Evolutionary conservation across 2,888 invertebrate genomes (phyloP), one percentile per base, ranked within the genome.

Genomic region (Drosophila fulvimacula): DNA sequence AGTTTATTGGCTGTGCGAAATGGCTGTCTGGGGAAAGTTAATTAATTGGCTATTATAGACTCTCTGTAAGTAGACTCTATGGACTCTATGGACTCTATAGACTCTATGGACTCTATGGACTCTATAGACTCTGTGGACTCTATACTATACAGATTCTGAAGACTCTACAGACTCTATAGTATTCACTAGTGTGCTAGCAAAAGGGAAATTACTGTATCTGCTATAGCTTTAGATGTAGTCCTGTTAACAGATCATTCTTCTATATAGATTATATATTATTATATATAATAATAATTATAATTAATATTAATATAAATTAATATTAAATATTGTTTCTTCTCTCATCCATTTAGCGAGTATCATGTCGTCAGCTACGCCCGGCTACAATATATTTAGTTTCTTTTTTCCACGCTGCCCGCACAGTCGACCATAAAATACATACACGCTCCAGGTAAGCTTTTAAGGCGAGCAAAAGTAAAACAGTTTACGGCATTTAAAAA

Each of bases 341-440:
- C 6, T 19, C 5, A 0, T 13, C 13, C 21, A 13, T 21, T 3
- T 24, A 9, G 24, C n/a, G n/a, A n/a, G 48, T 13, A 48, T 48
- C 13, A 3, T 13, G 11, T 13, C 1, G 17, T 19, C 17, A 4
- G 17, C 30, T 32, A 48, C 3, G 19, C 48, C 19, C 30, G 13
- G 3, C 30, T 30, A 10, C 27, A 46, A 6, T 7, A 30, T 30
- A 1, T 1, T 7, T 0, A 11, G 46, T 11, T 10, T 30, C 27
- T 6, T 21, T 51, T n/a, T 57, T 46, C 30, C 10, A 1, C 15
- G 1, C 27, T 46, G 17, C 21, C 46, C 46, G 21, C 36, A 34
- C n/a, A 36, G 15, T 11, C 36, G 36, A 19, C 39, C 52, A 69
- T 51, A 57, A 73, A 64, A 53, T n/a, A n/a, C 52, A 49, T 21